phyloP scores from a whole-genome alignment of 1,140 invertebrate species.

The Sycophaga agraensis region DNA sequence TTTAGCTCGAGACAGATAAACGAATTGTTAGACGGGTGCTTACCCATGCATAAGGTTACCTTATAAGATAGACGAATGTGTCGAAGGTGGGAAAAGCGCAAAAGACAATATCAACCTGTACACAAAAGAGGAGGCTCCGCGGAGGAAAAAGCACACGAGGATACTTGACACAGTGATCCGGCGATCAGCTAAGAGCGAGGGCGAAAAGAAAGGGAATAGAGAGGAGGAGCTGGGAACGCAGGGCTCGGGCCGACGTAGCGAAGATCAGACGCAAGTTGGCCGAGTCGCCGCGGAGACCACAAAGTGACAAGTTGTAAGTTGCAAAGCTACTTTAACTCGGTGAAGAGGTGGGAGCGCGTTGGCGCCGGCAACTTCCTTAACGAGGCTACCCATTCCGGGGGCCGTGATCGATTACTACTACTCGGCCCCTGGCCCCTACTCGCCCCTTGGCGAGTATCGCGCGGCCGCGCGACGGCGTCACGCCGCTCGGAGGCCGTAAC shows the following conservation, averaged over 20 bases:
- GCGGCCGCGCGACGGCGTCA: not conserved
- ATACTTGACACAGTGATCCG: too few species aligned
- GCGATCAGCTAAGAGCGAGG: not conserved
- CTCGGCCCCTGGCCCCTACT: constrained; percentile 19
- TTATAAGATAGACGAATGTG: too few species aligned
- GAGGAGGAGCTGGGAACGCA: too few species aligned
- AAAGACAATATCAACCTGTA: not conserved
- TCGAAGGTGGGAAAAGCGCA: not conserved
- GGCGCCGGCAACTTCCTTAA: constrained; percentile 48
- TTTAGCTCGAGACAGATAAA: too few species aligned
- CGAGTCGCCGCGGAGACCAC: constrained; percentile 20
- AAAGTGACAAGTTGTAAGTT: constrained; percentile 49
- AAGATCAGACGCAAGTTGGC: constrained; percentile 25
- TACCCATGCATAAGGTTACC: too few species aligned
- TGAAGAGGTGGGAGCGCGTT: constrained; percentile 27
- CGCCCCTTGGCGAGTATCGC: too few species aligned
- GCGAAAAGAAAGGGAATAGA: not conserved
- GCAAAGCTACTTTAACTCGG: constrained; percentile 46
- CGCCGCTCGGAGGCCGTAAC: constrained; percentile 7
- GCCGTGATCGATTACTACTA: constrained; percentile 49
- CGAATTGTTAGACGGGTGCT: too few species aligned
- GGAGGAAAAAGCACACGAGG: too few species aligned
- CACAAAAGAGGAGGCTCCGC: not conserved
- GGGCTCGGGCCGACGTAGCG: not conserved
- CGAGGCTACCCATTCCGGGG: constrained; percentile 46